Conservation (phyloP, 2,888 invertebrate genomes). For the Monopis laevigella region DNA sequence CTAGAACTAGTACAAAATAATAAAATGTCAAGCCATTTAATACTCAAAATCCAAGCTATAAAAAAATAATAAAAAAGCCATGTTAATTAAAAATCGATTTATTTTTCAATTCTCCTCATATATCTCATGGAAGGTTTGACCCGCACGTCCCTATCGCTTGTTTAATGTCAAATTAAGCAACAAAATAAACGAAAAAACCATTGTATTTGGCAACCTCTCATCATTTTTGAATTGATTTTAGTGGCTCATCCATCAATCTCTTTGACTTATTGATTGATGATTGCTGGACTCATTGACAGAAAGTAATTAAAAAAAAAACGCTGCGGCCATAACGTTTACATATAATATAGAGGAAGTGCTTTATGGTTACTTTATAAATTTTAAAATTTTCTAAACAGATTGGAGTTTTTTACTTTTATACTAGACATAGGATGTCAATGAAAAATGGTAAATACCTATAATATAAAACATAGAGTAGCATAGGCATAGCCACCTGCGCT, state of each 20-base stretch:
- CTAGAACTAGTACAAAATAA: too few relatives aligned
- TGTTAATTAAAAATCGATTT: constrained; percentile 20
- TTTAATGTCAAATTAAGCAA: constrained; percentile 60
- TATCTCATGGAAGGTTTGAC: constrained; percentile 5
- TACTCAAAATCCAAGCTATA: too few relatives aligned
- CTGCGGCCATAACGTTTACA: constrained; percentile 20
- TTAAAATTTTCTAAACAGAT: too few relatives aligned
- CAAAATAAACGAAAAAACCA: constrained; percentile 25
- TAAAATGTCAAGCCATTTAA: too few relatives aligned
- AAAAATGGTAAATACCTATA: too few relatives aligned
- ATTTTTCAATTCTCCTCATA: constrained; percentile 20
- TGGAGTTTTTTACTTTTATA: too few relatives aligned
- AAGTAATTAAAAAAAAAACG: constrained; percentile 55
- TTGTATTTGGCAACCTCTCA: constrained; percentile 38
- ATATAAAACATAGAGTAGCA: too few relatives aligned
- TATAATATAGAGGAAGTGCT: not conserved
- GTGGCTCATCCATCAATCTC: constrained; percentile 52
- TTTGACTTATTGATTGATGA: constrained; percentile 61
- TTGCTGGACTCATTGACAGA: constrained; percentile 43
- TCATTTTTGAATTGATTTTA: constrained; percentile 53
- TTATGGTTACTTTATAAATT: too few relatives aligned
- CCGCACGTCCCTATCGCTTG: constrained; percentile 22
- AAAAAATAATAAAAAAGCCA: constrained; percentile 1
- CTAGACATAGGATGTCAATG: too few relatives aligned
- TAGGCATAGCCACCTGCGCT: too few relatives aligned